These are phyloP conservation scores for Mus minutoides DNA, from an alignment of 2,797 vertebrate genomes.

Conservation along the genomic window DNA sequence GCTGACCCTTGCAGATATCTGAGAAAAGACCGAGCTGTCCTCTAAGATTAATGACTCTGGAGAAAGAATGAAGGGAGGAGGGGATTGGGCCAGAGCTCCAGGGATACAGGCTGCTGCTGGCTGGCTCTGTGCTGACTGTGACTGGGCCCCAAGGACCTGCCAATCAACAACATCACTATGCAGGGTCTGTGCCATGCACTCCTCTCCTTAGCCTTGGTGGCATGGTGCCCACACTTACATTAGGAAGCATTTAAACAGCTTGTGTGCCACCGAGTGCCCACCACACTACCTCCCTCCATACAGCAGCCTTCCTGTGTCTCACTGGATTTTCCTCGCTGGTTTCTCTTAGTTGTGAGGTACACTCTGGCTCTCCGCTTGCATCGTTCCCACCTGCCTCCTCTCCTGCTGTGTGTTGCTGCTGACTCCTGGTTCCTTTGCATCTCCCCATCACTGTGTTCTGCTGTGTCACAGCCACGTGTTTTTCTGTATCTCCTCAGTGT, in stretches of 20 bases:
- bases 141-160: neutral
- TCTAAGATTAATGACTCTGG: constrained; percentile 68
- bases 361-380: neutral
- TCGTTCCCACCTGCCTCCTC: neutral
- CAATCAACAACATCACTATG: neutral
- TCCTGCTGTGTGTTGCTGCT: neutral
- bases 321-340: rapidly evolving
- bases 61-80: constrained; percentile 37
- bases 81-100: neutral
- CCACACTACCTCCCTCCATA: no score
- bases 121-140: neutral
- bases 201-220: neutral
- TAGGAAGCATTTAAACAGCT: neutral
- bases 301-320: no score
- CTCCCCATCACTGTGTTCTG: neutral
- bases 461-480: neutral
- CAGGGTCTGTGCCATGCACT: no score
- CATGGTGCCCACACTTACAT: neutral
- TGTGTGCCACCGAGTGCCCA: no score
- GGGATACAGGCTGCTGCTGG: rapidly evolving
- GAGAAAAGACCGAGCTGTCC: constrained; percentile 78
- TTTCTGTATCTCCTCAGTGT: neutral
- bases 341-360: neutral
- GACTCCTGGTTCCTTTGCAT: neutral
- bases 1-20: constrained; percentile 80